Base-by-base conservation (phyloP, 2,888 invertebrate genomes). In the Hemistola chrysoprasaria region DNA sequence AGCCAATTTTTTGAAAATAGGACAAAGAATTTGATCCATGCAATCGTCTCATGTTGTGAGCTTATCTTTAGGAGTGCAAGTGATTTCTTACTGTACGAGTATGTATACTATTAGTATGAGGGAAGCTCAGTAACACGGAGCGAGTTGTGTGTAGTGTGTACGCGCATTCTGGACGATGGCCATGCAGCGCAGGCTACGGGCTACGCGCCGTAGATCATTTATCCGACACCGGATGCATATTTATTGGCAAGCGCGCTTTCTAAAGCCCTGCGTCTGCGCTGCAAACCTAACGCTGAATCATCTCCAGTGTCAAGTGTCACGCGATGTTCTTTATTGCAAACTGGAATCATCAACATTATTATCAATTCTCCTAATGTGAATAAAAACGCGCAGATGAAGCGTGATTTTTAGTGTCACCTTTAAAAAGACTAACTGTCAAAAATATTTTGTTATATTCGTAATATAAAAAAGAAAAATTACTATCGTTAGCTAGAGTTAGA, bases 181-280 rank as follows among this genome's bases (percentile, higher is more conserved):
- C 16, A 16, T 4, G 16, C 16, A 3, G 2, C 33, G 30, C 64
- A 77, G 67, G 81, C 85, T 84, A 81, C 84, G 80, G 84, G 82
- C 84, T 86, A 85, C 85, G 84, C 76, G 77, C 71, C 83, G 86
- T 86, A 88, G 88, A 87, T 87, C 86, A 87, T 83, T n/a, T 84
- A 86, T 86, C 86, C 71, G 79, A 79, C 78, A 72, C 75, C 86
- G 71, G 79, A 79, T 78, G 72, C 75, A 77, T 85, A 85, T 88
- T 86, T 87, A 86, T 85, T 79, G 77, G 79, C 74, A 70, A 63
- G 71, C 67, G 66, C 76, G 75, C 84, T 87, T 85, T 86, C 85
- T 84, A 83, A 61, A 68, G 63, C 59, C 51, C 56, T 56, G 45
- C 40, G 50, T 40, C 41, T 40, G 56, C 50, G 47, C 53, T 45